These are phyloP conservation scores for Rhogogaster chlorosoma DNA, from an alignment of 2,888 invertebrate genomes.

Conservation along the genomic window DNA sequence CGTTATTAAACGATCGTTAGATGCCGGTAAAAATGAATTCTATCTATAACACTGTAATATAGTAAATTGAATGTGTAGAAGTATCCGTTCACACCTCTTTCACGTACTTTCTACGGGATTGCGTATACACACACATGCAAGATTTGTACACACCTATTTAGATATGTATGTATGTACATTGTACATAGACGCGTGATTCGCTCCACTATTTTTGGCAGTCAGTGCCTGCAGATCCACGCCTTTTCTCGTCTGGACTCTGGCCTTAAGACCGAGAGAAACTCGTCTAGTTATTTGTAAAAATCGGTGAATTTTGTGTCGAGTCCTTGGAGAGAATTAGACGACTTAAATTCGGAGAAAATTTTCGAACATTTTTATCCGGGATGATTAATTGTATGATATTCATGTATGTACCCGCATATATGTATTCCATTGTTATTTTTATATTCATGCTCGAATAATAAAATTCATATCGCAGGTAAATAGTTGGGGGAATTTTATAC, in stretches of 20 bases:
- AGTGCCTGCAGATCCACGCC: slow-evolving; percentile 3
- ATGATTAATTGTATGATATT: not conserved
- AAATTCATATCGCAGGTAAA: not conserved
- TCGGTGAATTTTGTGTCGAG: not conserved
- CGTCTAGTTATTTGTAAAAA: slow-evolving; percentile 17
- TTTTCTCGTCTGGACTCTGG: slow-evolving; percentile 18
- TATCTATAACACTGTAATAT: not conserved
- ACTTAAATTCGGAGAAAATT: not conserved
- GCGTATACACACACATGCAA: not conserved
- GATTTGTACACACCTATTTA: not conserved
- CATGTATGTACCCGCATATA: too few species aligned
- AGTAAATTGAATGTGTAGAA: not conserved
- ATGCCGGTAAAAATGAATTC: not conserved
- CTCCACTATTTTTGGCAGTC: slow-evolving; percentile 49
- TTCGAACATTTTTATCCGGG: not conserved
- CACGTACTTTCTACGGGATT: not conserved
- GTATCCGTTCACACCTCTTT: not conserved
- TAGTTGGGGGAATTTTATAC: not conserved
- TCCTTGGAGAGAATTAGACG: not conserved
- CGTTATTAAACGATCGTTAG: not conserved
- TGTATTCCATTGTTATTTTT: too few species aligned
- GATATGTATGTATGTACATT: not conserved
- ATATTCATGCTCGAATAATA: not conserved
- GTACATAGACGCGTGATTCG: slow-evolving; percentile 28
- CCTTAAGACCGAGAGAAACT: not conserved